A percentile compares a stretch with the other conserved stretches of the same genome.
These are phyloP conservation scores for Campylomormyrus tamandua DNA, from an alignment of 2,113 vertebrate species.

Conservation along the genomic window DNA sequence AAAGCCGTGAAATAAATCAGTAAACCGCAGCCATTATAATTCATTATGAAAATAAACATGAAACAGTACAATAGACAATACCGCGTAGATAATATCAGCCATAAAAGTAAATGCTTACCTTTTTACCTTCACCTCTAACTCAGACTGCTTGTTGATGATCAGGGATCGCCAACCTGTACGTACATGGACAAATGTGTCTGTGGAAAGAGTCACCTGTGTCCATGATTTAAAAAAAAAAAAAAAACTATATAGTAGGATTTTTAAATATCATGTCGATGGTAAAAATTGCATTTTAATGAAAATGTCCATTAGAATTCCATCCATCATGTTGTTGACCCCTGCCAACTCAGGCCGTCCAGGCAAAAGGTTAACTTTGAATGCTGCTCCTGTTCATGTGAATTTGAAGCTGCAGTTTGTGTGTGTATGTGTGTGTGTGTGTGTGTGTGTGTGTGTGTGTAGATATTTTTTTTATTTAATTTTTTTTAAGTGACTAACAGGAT, in stretches of 20 bases:
- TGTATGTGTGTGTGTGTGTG: no score
- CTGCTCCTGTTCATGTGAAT: neutral
- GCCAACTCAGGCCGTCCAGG: neutral
- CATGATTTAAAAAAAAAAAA: neutral
- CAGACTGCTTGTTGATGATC: neutral
- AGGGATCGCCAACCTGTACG: neutral
- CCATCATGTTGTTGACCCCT: neutral
- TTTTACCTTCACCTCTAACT: neutral
- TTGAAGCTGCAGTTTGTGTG: neutral
- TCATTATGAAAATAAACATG: neutral
- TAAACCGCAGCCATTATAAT: neutral
- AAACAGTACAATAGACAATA: neutral
- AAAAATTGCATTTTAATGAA: neutral
- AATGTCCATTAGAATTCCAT: neutral
- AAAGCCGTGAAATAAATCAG: neutral
- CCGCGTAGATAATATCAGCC: neutral
- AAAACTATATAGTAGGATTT: neutral
- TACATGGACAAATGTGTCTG: neutral
- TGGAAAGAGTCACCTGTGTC: neutral
- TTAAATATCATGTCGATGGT: neutral
- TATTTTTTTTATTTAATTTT: neutral
- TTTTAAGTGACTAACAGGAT: neutral
- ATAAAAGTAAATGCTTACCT: neutral
- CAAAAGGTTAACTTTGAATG: neutral
- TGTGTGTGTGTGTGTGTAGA: neutral